phyloP scores from a whole-genome alignment of 2,113 vertebrate genomes.

The Eurypyga helias region DNA sequence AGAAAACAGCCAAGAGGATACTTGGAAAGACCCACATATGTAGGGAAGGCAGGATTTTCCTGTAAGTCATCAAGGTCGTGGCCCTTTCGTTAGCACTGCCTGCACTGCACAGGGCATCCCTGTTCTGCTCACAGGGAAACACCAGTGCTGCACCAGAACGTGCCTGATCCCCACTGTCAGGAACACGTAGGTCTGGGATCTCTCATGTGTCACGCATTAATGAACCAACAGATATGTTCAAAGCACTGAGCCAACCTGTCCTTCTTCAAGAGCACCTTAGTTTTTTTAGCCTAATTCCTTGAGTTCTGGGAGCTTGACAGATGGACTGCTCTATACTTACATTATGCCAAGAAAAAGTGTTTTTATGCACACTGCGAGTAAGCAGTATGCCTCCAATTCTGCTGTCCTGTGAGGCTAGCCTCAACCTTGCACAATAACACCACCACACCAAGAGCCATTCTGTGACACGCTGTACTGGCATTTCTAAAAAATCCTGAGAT shows the following conservation, averaged over 20 bases:
- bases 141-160: rapidly evolving
- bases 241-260: not conserved
- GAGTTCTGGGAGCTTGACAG: not conserved
- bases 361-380: not conserved
- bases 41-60: not conserved
- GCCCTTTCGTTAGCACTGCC: no score
- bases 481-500: not conserved
- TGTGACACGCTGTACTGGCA: not conserved
- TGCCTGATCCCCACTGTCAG: not conserved
- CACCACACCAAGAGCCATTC: not conserved
- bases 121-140: not conserved
- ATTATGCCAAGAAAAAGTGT: not conserved
- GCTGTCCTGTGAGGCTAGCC: not conserved
- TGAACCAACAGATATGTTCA: not conserved
- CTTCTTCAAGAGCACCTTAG: not conserved
- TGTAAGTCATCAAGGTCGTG: not conserved
- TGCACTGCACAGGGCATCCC: no score
- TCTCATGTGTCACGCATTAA: not conserved
- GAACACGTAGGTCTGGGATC: not conserved
- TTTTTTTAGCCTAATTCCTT: not conserved
- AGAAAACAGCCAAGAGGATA: not conserved
- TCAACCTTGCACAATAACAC: not conserved
- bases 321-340: not conserved
- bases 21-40: not conserved
- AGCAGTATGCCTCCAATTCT: not conserved